These are phyloP conservation scores for Etia nguti DNA, from an alignment of 2,113 vertebrate genomes.

Conservation along the genomic window DNA sequence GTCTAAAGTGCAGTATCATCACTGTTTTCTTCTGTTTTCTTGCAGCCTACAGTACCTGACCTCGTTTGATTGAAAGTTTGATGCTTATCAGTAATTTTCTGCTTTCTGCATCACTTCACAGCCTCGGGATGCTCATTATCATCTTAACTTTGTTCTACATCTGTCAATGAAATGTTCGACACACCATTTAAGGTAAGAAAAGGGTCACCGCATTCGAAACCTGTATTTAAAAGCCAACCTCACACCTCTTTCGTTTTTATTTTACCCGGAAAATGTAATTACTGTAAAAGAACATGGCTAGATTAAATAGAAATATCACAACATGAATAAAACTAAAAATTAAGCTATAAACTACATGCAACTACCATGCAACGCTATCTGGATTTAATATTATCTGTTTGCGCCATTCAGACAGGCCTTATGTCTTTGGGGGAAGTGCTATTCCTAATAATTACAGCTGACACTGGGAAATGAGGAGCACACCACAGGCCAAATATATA, in stretches of 20 bases:
- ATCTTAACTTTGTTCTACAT: not conserved
- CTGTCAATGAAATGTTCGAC: not conserved
- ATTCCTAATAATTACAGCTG: not conserved
- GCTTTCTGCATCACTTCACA: not conserved
- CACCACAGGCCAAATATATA: not conserved
- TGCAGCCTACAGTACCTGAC: conserved; percentile 18
- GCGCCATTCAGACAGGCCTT: not conserved
- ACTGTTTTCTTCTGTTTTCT: not conserved
- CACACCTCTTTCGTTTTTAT: not conserved
- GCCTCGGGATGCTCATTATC: fast-evolving
- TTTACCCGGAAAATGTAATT: not conserved
- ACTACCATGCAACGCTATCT: not conserved
- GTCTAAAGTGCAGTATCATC: not conserved
- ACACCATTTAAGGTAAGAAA: not conserved
- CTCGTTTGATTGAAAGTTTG: not conserved
- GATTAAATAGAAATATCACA: not conserved
- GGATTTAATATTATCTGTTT: not conserved
- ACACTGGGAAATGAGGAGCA: not conserved
- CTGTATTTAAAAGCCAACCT: not conserved
- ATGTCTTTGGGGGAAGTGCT: not conserved
- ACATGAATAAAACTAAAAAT: not conserved
- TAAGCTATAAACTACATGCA: not conserved
- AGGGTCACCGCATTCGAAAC: not conserved
- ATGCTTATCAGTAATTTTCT: conserved; percentile 15
- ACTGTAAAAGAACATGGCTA: not conserved